A percentile compares a stretch with the other conserved stretches of the same genome.
phyloP scores from a whole-genome alignment of 2,888 invertebrate species.

The Aromia moschata region DNA sequence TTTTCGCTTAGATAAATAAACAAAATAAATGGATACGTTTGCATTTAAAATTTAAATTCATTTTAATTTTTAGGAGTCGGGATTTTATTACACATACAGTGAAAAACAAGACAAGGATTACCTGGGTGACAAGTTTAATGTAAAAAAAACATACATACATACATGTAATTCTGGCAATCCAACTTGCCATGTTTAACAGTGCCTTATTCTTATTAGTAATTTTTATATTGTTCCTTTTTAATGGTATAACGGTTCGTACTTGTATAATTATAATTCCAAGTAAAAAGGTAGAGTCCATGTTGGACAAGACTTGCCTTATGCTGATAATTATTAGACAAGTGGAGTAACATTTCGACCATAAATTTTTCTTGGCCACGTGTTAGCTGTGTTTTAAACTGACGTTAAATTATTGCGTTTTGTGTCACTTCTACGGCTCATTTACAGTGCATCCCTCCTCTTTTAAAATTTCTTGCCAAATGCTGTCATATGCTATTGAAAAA shows the following conservation, averaged over 20 bases:
- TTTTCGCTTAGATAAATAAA: too few relatives aligned
- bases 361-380: conserved; percentile 17
- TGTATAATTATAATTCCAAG: conserved; percentile 6
- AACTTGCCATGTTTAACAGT: conserved; percentile 10
- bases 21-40: too few relatives aligned
- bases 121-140: too few relatives aligned
- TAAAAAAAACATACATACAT: conserved; percentile 9
- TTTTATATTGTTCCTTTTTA: conserved; percentile 8
- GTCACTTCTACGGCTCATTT: too few relatives aligned
- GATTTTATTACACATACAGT: too few relatives aligned
- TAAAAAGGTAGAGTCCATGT: conserved; percentile 9
- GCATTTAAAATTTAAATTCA: too few relatives aligned
- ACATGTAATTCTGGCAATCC: background rate
- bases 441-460: too few relatives aligned
- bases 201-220: conserved; percentile 17
- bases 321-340: conserved; percentile 10
- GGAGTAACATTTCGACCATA: conserved; percentile 17
- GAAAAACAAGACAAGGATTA: too few relatives aligned
- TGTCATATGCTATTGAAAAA: too few relatives aligned
- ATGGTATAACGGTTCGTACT: background rate
- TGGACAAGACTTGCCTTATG: background rate
- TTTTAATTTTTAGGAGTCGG: too few relatives aligned
- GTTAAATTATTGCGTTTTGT: conserved; percentile 5
- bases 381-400: background rate
- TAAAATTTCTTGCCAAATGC: too few relatives aligned